Percentiles rank a stretch among this genome's conserved stretches.
phyloP scores from a whole-genome alignment of 2,888 invertebrate genomes.

The Metopia argyrocephala region DNA sequence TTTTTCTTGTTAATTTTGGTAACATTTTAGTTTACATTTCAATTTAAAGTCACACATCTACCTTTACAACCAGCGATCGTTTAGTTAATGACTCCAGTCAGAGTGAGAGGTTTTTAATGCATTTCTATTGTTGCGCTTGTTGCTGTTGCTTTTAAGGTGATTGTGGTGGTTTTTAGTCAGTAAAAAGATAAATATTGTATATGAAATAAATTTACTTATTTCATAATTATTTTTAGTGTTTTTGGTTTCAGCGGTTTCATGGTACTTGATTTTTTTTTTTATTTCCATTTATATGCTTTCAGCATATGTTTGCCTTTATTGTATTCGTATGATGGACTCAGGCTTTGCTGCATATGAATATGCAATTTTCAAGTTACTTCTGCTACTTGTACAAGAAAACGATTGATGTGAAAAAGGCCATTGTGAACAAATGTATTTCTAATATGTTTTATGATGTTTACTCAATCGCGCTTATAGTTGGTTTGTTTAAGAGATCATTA shows the following conservation, averaged over 20 bases:
- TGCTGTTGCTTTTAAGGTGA: background rate
- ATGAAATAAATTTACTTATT: background rate
- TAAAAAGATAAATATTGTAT: slow-evolving; percentile 35
- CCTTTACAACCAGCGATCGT: too few relatives aligned
- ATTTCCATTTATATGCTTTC: background rate
- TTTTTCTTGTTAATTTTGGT: too few relatives aligned
- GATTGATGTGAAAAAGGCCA: background rate
- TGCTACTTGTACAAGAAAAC: slow-evolving; percentile 52
- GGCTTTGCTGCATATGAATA: background rate
- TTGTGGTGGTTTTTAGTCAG: background rate
- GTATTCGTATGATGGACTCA: slow-evolving; percentile 2
- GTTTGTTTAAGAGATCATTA: slow-evolving; percentile 12
- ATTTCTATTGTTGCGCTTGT: slow-evolving; percentile 16
- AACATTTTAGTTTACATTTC: too few relatives aligned
- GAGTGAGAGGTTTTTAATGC: slow-evolving; percentile 28
- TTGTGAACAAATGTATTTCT: slow-evolving; percentile 20
- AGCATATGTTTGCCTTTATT: slow-evolving; percentile 49
- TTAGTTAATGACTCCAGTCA: too few relatives aligned
- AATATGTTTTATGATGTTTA: slow-evolving; percentile 20
- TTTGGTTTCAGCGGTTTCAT: slow-evolving; percentile 54
- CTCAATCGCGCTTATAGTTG: background rate
- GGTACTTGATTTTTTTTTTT: slow-evolving; percentile 33
- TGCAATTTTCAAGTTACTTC: background rate
- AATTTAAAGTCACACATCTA: too few relatives aligned
- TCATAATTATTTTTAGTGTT: slow-evolving; percentile 45